A percentile compares a stretch with the other conserved stretches of the same genome.
Conservation (phyloP, 1,140 invertebrate species). For the Meteorus sp. region DNA sequence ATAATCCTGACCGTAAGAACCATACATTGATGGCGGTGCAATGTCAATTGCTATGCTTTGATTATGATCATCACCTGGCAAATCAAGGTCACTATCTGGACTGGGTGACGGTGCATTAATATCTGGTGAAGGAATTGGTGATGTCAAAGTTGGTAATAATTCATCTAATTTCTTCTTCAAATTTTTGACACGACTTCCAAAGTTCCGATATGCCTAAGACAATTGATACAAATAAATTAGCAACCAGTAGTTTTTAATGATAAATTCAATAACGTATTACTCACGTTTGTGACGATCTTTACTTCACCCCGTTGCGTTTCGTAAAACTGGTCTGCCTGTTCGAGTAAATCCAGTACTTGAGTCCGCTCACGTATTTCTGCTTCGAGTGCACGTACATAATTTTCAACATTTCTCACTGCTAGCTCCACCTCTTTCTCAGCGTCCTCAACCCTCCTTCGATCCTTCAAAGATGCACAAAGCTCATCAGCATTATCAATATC, state of each 20-base stretch:
- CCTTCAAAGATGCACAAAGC: conserved; percentile 73
- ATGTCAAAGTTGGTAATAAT: conserved; percentile 65
- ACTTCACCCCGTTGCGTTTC: conserved; percentile 88
- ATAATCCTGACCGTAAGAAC: conserved; percentile 54
- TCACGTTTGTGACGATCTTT: conserved; percentile 89
- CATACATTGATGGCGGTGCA: conserved; percentile 52
- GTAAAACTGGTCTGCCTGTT: conserved; percentile 84
- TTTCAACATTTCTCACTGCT: conserved; percentile 75
- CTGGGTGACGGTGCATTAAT: conserved; percentile 83
- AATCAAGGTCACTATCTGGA: conserved; percentile 75
- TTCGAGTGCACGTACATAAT: conserved; percentile 78
- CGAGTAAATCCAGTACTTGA: conserved; percentile 73
- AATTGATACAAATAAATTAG: conserved; percentile 11
- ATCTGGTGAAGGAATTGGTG: conserved; percentile 74
- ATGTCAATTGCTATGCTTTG: conserved; percentile 47
- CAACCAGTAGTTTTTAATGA: conserved; percentile 16
- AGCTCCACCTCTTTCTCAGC: conserved; percentile 86
- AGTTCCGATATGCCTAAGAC: conserved; percentile 90
- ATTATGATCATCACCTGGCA: conserved; percentile 61
- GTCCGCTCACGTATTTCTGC: conserved; percentile 80
- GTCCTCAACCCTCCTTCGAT: conserved; percentile 81
- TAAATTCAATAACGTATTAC: conserved; percentile 45
- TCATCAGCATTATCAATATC: conserved; percentile 66
- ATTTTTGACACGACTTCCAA: conserved; percentile 81
- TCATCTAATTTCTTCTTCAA: conserved; percentile 85